Evolutionary conservation across 2,888 invertebrate genomes (phyloP).

Genomic region (Dolichomitus sp.): DNA sequence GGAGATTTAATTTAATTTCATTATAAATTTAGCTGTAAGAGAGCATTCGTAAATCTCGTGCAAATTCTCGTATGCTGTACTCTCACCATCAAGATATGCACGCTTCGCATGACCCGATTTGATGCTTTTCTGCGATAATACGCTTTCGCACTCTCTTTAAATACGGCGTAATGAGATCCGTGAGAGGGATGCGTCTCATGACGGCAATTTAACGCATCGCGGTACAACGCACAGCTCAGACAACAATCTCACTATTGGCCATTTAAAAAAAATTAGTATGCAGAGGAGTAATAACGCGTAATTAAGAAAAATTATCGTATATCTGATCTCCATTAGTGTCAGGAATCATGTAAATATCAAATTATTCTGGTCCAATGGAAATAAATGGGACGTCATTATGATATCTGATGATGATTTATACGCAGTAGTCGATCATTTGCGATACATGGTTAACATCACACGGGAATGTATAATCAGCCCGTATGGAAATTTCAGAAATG

Average conservation of each 20-base stretch:
- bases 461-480: slow-evolving; percentile 25
- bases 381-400: background rate
- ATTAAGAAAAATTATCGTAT: slow-evolving; percentile 35
- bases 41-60: background rate
- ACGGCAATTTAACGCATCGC: slow-evolving; percentile 52
- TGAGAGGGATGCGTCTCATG: slow-evolving; percentile 24
- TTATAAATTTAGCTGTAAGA: background rate
- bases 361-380: slow-evolving; percentile 4
- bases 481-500: background rate
- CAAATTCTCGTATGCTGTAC: background rate
- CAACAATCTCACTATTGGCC: slow-evolving; percentile 12
- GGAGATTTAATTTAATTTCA: background rate
- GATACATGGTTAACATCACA: background rate
- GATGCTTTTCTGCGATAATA: slow-evolving; percentile 33
- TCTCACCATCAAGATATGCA: slow-evolving; percentile 3
- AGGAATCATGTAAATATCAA: background rate
- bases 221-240: slow-evolving; percentile 7
- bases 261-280: background rate
- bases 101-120: slow-evolving; percentile 17
- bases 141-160: slow-evolving; percentile 35
- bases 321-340: slow-evolving; percentile 25
- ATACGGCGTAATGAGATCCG: slow-evolving; percentile 22
- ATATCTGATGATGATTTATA: slow-evolving; percentile 33
- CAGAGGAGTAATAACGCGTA: slow-evolving; percentile 25
- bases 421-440: slow-evolving; percentile 9